phyloP scores from a whole-genome alignment of 2,888 invertebrate genomes.

The Boloria selene region DNA sequence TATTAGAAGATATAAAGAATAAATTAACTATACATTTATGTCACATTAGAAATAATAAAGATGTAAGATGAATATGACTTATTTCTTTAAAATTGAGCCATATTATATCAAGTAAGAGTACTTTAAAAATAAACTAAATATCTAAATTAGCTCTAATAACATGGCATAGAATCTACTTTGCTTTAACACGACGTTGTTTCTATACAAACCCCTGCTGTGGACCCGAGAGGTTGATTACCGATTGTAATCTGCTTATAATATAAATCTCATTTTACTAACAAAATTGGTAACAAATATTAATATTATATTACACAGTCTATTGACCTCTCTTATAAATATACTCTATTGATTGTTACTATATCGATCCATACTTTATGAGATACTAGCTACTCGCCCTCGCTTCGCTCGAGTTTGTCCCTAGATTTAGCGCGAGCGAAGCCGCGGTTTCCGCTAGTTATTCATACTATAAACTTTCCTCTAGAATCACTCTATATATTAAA shows the following conservation, averaged over 20 bases:
- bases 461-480: no score
- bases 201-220: conserved; percentile 18
- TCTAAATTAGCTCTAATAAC: conserved; percentile 10
- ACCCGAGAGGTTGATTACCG: conserved; percentile 25
- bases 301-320: conserved; percentile 59
- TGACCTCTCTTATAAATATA: conserved; percentile 73
- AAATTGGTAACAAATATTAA: conserved; percentile 38
- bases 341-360: conserved; percentile 56
- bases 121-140: neutral
- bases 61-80: conserved; percentile 10
- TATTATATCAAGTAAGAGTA: conserved; percentile 9
- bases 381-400: no score
- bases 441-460: no score
- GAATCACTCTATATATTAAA: no score
- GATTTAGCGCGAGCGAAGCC: no score
- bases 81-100: conserved; percentile 20
- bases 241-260: conserved; percentile 26
- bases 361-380: neutral
- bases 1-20: neutral
- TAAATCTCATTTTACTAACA: conserved; percentile 36
- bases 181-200: neutral
- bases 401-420: no score
- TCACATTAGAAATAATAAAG: conserved; percentile 17
- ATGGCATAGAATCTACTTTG: conserved; percentile 24
- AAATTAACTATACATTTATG: conserved; percentile 2